phyloP scores from a whole-genome alignment of 2,797 vertebrate species.

The Sitta carolinensis region DNA sequence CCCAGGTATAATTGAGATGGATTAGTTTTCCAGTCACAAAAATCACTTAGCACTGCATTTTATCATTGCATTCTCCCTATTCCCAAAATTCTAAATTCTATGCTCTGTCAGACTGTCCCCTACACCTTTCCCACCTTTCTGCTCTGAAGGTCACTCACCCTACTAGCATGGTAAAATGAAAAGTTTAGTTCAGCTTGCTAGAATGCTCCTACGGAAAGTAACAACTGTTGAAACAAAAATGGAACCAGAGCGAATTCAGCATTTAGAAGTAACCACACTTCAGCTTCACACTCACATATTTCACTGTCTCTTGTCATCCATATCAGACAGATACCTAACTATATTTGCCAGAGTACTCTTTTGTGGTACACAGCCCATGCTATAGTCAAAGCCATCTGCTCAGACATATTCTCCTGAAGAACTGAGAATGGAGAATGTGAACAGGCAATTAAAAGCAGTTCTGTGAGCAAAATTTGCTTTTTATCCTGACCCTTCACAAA shows the following conservation, averaged over 20 bases:
- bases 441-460: slow-evolving; percentile 19
- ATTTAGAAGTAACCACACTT: slow-evolving; percentile 55
- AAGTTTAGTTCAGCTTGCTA: neutral
- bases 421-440: slow-evolving; percentile 24
- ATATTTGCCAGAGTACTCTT: slow-evolving; percentile 60
- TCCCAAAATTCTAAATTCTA: neutral
- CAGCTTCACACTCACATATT: slow-evolving; percentile 64
- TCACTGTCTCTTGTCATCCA: slow-evolving; percentile 65
- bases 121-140: neutral
- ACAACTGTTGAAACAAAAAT: slow-evolving; percentile 52
- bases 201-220: slow-evolving; percentile 1
- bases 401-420: slow-evolving; percentile 45
- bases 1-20: neutral
- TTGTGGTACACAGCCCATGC: slow-evolving; percentile 53
- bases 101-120: neutral
- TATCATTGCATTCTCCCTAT: neutral
- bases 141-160: neutral
- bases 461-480: slow-evolving; percentile 5
- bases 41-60: neutral
- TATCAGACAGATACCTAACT: slow-evolving; percentile 62
- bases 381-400: slow-evolving; percentile 68
- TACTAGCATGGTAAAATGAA: neutral
- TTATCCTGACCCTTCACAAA: neutral
- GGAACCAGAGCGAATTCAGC: slow-evolving; percentile 50
- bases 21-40: neutral